These are phyloP conservation scores for Plumapathes pennacea DNA, from an alignment of 92 coral and sea anemone species.

Conservation along the genomic window DNA sequence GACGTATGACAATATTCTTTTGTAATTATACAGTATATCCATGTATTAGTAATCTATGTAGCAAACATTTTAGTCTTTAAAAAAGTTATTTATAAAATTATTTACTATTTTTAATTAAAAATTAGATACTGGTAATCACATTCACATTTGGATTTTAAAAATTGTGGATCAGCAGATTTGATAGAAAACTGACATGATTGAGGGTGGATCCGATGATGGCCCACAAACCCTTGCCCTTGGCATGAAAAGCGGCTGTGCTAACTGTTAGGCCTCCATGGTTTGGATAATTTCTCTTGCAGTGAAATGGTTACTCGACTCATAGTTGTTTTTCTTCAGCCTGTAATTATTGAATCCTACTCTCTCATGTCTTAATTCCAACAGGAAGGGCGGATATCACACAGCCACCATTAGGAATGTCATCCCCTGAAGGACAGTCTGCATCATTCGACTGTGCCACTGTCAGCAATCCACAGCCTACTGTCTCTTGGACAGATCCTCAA, in stretches of 20 bases:
- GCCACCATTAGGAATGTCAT: constrained; percentile 43
- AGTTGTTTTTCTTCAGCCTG: not conserved
- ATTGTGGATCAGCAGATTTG: not conserved
- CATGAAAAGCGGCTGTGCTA: no score
- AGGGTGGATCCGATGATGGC: no score
- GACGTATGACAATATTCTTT: no score
- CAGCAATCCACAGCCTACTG: constrained; percentile 37
- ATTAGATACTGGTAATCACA: not conserved
- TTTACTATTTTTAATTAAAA: not conserved
- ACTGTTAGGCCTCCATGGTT: no score
- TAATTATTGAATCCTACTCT: not conserved
- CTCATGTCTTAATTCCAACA: constrained; percentile 2
- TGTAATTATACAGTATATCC: no score
- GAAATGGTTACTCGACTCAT: not conserved
- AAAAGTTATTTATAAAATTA: no score
- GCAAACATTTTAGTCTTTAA: no score
- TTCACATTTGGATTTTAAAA: not conserved
- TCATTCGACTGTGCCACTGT: constrained; percentile 58
- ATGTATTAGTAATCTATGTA: no score
- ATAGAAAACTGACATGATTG: no score
- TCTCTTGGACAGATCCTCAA: constrained; percentile 48
- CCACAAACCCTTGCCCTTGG: no score
- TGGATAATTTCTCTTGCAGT: no score
- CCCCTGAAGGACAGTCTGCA: constrained; percentile 69
- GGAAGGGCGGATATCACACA: constrained; percentile 54